These are phyloP conservation scores for Habroteleia sp. DNA, from an alignment of 2,888 invertebrate genomes.

Conservation along the genomic window DNA sequence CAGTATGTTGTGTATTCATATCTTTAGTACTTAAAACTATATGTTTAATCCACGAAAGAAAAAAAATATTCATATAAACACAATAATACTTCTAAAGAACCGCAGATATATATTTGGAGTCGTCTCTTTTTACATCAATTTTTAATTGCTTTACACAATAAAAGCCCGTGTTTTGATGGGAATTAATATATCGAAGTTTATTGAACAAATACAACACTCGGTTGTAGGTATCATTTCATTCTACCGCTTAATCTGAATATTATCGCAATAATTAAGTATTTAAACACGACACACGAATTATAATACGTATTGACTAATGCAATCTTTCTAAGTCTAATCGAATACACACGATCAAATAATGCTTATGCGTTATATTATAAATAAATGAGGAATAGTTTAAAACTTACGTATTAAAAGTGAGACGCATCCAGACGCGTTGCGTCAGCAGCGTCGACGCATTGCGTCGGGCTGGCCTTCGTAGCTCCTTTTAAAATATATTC, in stretches of 20 bases:
- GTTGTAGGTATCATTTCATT: slow-evolving; percentile 13
- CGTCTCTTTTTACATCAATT: slow-evolving; percentile 41
- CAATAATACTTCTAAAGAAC: slow-evolving; percentile 56
- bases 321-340: neutral
- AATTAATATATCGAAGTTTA: slow-evolving; percentile 46
- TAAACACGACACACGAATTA: slow-evolving; percentile 27
- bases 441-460: slow-evolving; percentile 82
- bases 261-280: slow-evolving; percentile 45
- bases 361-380: too few relatives aligned
- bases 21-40: slow-evolving; percentile 14
- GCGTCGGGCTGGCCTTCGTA: slow-evolving; percentile 81
- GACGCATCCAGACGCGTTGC: slow-evolving; percentile 85
- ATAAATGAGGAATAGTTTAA: slow-evolving; percentile 33
- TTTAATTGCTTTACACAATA: slow-evolving; percentile 60
- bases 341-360: too few relatives aligned
- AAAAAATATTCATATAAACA: slow-evolving; percentile 49
- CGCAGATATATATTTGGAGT: slow-evolving; percentile 50
- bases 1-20: slow-evolving; percentile 28
- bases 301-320: slow-evolving; percentile 12
- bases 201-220: slow-evolving; percentile 20
- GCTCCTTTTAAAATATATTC: slow-evolving; percentile 80
- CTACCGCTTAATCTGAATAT: slow-evolving; percentile 32
- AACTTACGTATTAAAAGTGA: slow-evolving; percentile 87
- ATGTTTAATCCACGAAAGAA: slow-evolving; percentile 30
- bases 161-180: slow-evolving; percentile 26